Evolutionary conservation across 1,140 invertebrate species (phyloP).

Genomic region (Bombus breviceps): DNA sequence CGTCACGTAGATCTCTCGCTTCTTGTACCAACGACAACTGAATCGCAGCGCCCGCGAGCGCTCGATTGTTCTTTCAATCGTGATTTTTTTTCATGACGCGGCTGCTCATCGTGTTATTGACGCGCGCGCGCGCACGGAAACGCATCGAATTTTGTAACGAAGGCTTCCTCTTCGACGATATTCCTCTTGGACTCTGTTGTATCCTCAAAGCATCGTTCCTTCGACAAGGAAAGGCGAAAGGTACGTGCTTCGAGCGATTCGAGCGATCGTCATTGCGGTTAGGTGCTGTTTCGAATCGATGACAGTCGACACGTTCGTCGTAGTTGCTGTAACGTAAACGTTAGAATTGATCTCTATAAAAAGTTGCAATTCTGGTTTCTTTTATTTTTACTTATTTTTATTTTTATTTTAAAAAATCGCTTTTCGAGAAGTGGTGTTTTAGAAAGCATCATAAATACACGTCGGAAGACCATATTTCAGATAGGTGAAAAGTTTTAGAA

Average conservation of each 20-base stretch:
- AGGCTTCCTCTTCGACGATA: neutral
- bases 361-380: neutral
- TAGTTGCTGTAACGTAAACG: neutral
- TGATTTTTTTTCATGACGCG: constrained; percentile 56
- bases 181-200: neutral
- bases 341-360: neutral
- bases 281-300: neutral
- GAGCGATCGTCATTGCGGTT: neutral
- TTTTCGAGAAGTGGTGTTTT: too few relatives aligned
- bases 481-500: too few relatives aligned
- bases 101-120: constrained; percentile 28
- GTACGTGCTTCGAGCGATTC: neutral
- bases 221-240: constrained; percentile 42
- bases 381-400: neutral
- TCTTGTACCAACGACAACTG: constrained; percentile 54
- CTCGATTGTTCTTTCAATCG: constrained; percentile 66
- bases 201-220: neutral
- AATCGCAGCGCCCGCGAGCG: constrained; percentile 51
- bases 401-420: too few relatives aligned
- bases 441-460: too few relatives aligned
- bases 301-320: neutral
- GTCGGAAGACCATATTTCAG: too few relatives aligned
- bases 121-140: constrained; percentile 20
- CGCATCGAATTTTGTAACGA: constrained; percentile 9
- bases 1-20: constrained; percentile 43